Base-by-base conservation (phyloP, 2,888 invertebrate genomes). In the Conops quadrifasciatus region DNA sequence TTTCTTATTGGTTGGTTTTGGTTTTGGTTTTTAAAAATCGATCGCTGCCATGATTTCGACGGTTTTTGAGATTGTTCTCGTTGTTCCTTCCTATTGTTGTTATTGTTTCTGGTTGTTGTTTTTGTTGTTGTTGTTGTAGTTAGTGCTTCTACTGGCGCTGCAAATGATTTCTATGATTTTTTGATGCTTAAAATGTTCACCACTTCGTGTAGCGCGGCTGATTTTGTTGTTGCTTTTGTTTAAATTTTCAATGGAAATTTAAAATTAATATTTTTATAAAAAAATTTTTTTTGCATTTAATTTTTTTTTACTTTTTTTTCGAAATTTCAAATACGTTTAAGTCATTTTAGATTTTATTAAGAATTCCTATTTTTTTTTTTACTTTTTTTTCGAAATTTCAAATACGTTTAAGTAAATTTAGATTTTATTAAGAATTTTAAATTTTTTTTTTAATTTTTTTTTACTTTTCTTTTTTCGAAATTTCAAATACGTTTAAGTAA, bases 31-130 rank as follows among this genome's bases (percentile, higher is more conserved):
- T 21, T 56, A n/a, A 49, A 56, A 19, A 4, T 11, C n/a, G 3
- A 26, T 58, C 11, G 5, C 16, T 58, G 56, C 73, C 68, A 47
- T 58, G 70, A 67, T 51, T 58, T 53, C 11, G 19, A 60, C 36
- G 24, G 1, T 19, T 45, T 47, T 30, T 15, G 15, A 21, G 11
- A 2, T 26, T 60, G 28, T 30, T 21, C 11, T 58, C 7, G 2
- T 21, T 16, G 43, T 13, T 24, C 56, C 9, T 47, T 43, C 45
- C 13, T 63, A 19, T 26, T 19, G 67, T 47, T 67, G 45, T 43
- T 58, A n/a, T n/a, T n/a, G 56, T 67, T 67, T 45, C 67, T 67
- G 67, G 21, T 67, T 36, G 1, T 24, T 26, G 13, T 58, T 0
- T 21, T 45, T 2, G 2, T 36, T 60, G 45, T 5, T 43, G 45